Evolutionary conservation across 2,888 invertebrate genomes (phyloP), one percentile per base, ranked within the genome.

Genomic region (Drosophila kambysellisi): DNA sequence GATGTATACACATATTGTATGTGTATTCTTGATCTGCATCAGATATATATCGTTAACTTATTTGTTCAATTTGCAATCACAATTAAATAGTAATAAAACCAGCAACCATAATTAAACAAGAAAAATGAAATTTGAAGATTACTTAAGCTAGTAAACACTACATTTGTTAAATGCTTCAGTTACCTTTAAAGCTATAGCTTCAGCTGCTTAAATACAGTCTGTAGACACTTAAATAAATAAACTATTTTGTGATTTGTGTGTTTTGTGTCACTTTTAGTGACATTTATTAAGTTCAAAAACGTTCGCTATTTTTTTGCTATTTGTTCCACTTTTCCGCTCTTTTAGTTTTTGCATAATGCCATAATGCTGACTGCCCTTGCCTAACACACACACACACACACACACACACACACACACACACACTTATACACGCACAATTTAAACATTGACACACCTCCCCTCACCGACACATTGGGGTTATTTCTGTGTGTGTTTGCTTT

Each of bases 331-430:
- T 76, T 67, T 50, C 62, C 32, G 39, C 62, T 67, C 72, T 67
- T 75, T 67, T 71, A 62, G 48, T 5, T 75, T 66, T 17, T 75
- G 61, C 75, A 52, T 72, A 76, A 76, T 56, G 62, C 46, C n/a
- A 63, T 60, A 72, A 60, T 51, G 63, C n/a, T 41, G 60, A 15
- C n/a, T 63, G 72, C 56, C 75, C 76, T 76, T 76, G 71, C 61
- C 39, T n/a, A 76, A 75, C 25, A 48, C 25, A 37, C 2, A 17
- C n/a, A 12, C 7, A 39, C 56, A 17, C 12, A 39, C 35, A 39
- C 17, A 17, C 17, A 43, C 43, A 43, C 43, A 43, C 12, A 12
- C n/a, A 20, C 9, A 37, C 67, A 17, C n/a, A 48, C 25, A 37
- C 4, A 17, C 30, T 7, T 4, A 39, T 50, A 17, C 12, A 48